Base-by-base conservation (phyloP, 2,888 invertebrate genomes). In the Spilosoma lubricipeda region DNA sequence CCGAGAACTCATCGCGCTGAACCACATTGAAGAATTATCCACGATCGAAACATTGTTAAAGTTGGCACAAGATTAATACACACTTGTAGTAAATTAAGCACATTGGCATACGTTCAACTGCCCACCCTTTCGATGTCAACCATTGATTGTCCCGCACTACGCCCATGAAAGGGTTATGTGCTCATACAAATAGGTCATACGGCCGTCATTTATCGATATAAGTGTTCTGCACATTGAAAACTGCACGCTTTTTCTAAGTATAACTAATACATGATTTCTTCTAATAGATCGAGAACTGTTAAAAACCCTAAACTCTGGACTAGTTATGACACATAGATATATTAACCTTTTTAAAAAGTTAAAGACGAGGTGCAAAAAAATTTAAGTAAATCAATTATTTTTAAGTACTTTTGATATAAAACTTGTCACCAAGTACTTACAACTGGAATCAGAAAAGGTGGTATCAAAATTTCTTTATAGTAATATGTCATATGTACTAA, bases 121-220 rank as follows among this genome's bases (percentile, higher is more conserved):
- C 64, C 74, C 74, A 75, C 71, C 74, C 74, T 75, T 75, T 75
- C 13, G 64, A 68, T 75, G 74, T 75, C 42, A 52, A 52, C 68
- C 74, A 30, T 71, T 67, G 48, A 74, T 74, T 74, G 64, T 71
- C 65, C 64, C 71, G 56, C 36, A 48, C 48, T 71, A 45, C 48
- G 33, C n/a, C 70, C 70, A 23, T 30, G 45, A 68, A 71, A 75
- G 71, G 71, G 66, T 68, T 68, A 45, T 45, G 42, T 74, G 15
- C 42, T 42, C 20, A 36, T 52, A 56, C 67, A 71, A 67, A 33
- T 45, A 36, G 30, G 42, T 42, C 42, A 20, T 36, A 27, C 56
- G 69, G 5, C 23, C 52, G 33, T 56, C 36, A 56, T n/a, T 48
- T 36, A 56, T 33, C 36, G 15, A 36, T 27, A 69, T 36, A 70